A percentile compares a stretch with the other conserved stretches of the same genome.
These are phyloP conservation scores for Leistus spinibarbis DNA, from an alignment of 2,888 invertebrate species.

Conservation along the genomic window DNA sequence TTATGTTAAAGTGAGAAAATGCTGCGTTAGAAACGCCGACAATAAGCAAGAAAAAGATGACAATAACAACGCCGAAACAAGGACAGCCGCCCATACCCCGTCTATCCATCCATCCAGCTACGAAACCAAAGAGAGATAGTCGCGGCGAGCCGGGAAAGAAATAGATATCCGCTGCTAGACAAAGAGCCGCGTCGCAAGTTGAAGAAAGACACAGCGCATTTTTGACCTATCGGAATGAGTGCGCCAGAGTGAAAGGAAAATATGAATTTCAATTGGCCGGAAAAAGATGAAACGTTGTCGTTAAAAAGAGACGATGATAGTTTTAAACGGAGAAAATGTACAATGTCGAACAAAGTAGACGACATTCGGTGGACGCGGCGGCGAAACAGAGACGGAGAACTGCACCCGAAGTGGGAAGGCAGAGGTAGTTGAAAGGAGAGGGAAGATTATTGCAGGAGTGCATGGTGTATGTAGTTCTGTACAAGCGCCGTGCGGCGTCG, in stretches of 20 bases:
- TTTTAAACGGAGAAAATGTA: slow-evolving; percentile 39
- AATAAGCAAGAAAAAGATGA: slow-evolving; percentile 48
- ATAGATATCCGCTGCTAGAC: slow-evolving; percentile 40
- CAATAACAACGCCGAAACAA: slow-evolving; percentile 46
- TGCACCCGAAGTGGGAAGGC: slow-evolving; percentile 44
- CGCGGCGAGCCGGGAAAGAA: slow-evolving; percentile 45
- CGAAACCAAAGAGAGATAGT: slow-evolving; percentile 56
- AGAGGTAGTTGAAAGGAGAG: slow-evolving; percentile 48
- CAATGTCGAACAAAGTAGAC: slow-evolving; percentile 39
- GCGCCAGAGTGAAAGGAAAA: slow-evolving; percentile 43
- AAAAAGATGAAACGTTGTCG: slow-evolving; percentile 40
- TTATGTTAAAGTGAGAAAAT: slow-evolving; percentile 52
- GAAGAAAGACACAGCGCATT: slow-evolving; percentile 42
- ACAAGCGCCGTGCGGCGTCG: slow-evolving; percentile 59
- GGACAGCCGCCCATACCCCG: slow-evolving; percentile 53
- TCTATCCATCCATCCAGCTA: neutral
- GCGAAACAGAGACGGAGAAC: slow-evolving; percentile 45
- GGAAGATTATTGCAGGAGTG: slow-evolving; percentile 56
- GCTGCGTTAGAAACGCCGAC: slow-evolving; percentile 44
- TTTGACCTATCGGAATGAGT: slow-evolving; percentile 40
- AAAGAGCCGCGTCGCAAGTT: slow-evolving; percentile 43
- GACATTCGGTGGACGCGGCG: slow-evolving; percentile 37
- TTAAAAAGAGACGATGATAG: slow-evolving; percentile 40
- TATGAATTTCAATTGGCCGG: slow-evolving; percentile 42
- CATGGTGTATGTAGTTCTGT: slow-evolving; percentile 48